Conservation (phyloP, 92 coral and sea anemone species). For the Epizoanthus ramosus region DNA sequence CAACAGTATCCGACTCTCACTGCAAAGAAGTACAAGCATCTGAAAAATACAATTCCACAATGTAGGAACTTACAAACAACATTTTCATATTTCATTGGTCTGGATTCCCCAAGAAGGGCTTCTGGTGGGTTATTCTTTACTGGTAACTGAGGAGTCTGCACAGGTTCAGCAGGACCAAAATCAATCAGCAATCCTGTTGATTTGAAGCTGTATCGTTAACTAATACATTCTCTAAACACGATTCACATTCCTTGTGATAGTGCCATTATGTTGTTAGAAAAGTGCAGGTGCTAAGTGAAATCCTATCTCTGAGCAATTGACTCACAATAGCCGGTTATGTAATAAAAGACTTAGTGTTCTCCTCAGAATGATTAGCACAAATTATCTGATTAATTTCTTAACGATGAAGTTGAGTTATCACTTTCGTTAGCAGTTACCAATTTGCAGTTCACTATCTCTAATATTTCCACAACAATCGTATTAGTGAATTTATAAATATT, state of each 20-base stretch:
- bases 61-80: conserved; percentile 22
- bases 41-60: too few species aligned
- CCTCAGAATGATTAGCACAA: too few species aligned
- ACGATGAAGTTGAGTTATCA: too few species aligned
- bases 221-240: not conserved
- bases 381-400: too few species aligned
- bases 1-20: too few species aligned
- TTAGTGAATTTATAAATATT: too few species aligned
- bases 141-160: not conserved
- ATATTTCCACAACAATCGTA: too few species aligned
- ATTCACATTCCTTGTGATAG: conserved; percentile 1
- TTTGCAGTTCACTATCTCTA: too few species aligned
- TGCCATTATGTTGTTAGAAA: conserved; percentile 8
- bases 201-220: conserved; percentile 2
- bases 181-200: conserved; percentile 39
- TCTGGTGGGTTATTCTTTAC: conserved; percentile 12
- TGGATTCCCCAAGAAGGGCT: conserved; percentile 1
- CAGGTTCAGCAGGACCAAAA: conserved; percentile 9
- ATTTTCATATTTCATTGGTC: conserved; percentile 19
- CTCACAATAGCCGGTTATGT: too few species aligned
- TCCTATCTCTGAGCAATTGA: not conserved
- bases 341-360: too few species aligned
- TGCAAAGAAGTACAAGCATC: too few species aligned
- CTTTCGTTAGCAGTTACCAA: too few species aligned
- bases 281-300: conserved; percentile 18